These are phyloP conservation scores for Magallana gigas DNA, from an alignment of 1,140 invertebrate species.

Conservation along the genomic window DNA sequence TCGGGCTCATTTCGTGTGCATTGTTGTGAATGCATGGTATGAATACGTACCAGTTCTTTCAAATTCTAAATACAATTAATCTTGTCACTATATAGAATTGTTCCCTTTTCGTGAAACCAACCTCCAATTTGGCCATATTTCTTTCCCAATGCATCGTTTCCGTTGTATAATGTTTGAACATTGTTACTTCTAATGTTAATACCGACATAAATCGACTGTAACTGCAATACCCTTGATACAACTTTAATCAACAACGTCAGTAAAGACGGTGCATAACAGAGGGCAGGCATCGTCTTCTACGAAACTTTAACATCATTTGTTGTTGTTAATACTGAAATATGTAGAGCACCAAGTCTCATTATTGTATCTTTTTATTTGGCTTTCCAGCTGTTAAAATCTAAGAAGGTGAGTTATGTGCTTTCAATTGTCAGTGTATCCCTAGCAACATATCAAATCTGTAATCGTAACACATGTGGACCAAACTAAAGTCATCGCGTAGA, in stretches of 20 bases:
- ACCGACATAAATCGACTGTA: too few species aligned
- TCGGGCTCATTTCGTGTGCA: conserved; percentile 31
- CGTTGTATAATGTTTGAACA: conserved; percentile 10
- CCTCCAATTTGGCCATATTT: neutral
- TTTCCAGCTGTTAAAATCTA: conserved; percentile 36
- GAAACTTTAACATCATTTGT: neutral
- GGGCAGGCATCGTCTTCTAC: too few species aligned
- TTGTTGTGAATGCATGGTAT: conserved; percentile 32
- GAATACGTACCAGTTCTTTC: neutral
- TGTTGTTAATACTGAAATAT: neutral
- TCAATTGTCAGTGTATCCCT: conserved; percentile 23
- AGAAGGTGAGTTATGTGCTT: conserved; percentile 33
- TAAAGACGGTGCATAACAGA: too few species aligned
- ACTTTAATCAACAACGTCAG: too few species aligned
- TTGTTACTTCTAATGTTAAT: too few species aligned
- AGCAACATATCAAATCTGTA: conserved; percentile 14
- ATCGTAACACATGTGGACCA: neutral
- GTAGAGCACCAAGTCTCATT: neutral
- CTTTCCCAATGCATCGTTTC: neutral
- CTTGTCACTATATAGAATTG: neutral
- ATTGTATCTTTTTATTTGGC: conserved; percentile 31
- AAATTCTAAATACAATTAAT: conserved; percentile 3
- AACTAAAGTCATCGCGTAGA: conserved; percentile 16
- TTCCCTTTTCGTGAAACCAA: neutral
- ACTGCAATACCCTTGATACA: too few species aligned